A percentile compares a stretch with the other conserved stretches of the same genome.
Evolutionary conservation across 2,888 invertebrate species (phyloP).

Genomic region (Brachyptera risi): DNA sequence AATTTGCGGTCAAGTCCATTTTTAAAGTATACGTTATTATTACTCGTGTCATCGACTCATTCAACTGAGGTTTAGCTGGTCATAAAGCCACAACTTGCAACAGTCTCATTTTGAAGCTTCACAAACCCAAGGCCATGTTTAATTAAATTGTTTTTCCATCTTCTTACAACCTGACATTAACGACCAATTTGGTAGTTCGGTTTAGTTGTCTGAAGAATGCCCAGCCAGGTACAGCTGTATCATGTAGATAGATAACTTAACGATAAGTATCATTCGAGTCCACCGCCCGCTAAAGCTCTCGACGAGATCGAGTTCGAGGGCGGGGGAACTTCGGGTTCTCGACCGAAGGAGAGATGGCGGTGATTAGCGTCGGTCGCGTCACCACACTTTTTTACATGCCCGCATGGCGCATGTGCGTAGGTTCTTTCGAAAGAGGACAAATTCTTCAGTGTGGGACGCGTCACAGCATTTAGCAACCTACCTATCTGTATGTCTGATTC

Average conservation of each 20-base stretch:
- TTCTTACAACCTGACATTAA: slow-evolving; percentile 18
- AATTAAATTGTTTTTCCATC: slow-evolving; percentile 18
- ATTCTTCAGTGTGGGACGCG: too few species aligned
- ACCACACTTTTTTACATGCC: too few species aligned
- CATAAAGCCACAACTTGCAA: too few species aligned
- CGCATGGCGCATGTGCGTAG: too few species aligned
- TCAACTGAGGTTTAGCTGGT: background rate
- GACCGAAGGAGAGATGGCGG: background rate
- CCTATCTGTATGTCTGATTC: too few species aligned
- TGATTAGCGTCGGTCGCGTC: too few species aligned
- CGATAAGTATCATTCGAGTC: slow-evolving; percentile 8
- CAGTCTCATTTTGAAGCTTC: background rate
- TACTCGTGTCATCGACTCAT: background rate
- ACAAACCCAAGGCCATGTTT: slow-evolving; percentile 1
- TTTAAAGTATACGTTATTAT: background rate
- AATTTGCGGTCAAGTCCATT: background rate
- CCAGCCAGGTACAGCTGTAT: too few species aligned
- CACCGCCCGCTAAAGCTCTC: background rate
- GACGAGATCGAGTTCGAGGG: slow-evolving; percentile 1
- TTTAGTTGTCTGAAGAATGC: slow-evolving; percentile 8
- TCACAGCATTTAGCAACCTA: too few species aligned
- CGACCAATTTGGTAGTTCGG: slow-evolving; percentile 15
- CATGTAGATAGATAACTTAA: slow-evolving; percentile 8
- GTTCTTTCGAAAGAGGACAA: too few species aligned
- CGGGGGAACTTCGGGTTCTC: background rate